Base-by-base conservation (phyloP, 1,140 invertebrate species). In the Trachymyrmex cornetzi region DNA sequence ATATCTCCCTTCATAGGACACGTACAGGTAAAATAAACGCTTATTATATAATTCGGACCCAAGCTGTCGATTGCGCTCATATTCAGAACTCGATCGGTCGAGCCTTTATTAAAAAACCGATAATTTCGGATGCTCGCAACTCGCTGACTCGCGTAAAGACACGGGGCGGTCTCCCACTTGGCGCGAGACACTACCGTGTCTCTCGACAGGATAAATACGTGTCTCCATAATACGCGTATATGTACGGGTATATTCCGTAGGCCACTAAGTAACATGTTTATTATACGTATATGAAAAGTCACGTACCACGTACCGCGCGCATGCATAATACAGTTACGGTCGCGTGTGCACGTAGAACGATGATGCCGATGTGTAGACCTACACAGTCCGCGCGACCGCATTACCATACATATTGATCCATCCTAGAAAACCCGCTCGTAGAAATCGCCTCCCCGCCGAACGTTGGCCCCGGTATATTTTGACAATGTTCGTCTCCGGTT, bases 361-460 rank as follows among this genome's bases (percentile, higher is more conserved):
- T 19, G 44, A 14, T 55, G 75, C 72, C 55, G 87, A 64, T 86
- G 75, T 77, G 24, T 30, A 30, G 53, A 69, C 34, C 74, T 81
- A 74, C 61, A 87, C 84, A 64, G 63, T 53, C 74, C 30, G 30
- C 34, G 34, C 34, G 61, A n/a, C 66, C 50, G 71, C 79, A 90
- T 90, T 90, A 90, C 59, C 89, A 88, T 90, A 90, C 69, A 88
- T 90, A 90, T 90, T 87, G 87, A 85, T 86, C 59, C 75, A 86
- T 50, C 55, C 64, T 67, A 80, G 72, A 66, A 66, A 85, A 77
- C 59, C 44, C 44, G 72, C 27, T 38, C 57, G 38, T 77, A 77
- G 34, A 61, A 66, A 84, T 50, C 27, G 19, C 27, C 48, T n/a
- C 22, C 22, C 66, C 53, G 27, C 27, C 63, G 67, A 64, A 69